phyloP scores from a whole-genome alignment of 2,888 invertebrate genomes.

The Tridacna gigas region DNA sequence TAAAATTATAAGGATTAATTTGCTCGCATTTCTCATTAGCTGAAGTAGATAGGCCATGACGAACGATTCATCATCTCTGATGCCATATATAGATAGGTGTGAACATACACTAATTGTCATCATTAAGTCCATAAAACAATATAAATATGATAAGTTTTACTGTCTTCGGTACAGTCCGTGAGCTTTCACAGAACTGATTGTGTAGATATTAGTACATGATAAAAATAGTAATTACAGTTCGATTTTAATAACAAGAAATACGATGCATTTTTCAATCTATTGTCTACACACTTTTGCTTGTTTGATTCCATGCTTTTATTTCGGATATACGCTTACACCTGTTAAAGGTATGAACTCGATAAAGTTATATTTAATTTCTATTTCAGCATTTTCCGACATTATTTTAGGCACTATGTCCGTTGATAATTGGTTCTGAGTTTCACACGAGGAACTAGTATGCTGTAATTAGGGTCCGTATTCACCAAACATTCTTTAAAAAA shows the following conservation, averaged over 20 bases:
- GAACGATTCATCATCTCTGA: conserved; percentile 15
- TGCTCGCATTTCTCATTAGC: conserved; percentile 8
- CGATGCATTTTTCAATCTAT: neutral
- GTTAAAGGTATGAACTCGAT: neutral
- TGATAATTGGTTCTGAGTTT: no score
- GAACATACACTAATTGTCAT: conserved; percentile 9
- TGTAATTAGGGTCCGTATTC: no score
- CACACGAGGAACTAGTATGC: no score
- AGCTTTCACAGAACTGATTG: no score
- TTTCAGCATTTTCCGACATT: no score
- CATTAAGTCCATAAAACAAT: conserved; percentile 18
- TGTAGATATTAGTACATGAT: no score
- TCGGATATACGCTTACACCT: conserved; percentile 3
- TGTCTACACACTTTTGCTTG: neutral
- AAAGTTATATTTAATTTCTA: no score
- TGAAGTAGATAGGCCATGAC: conserved; percentile 3
- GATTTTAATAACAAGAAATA: no score
- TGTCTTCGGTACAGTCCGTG: neutral
- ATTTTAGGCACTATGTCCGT: no score
- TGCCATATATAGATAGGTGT: conserved; percentile 5
- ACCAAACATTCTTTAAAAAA: no score
- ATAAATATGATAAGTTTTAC: conserved; percentile 17
- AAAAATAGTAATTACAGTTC: no score
- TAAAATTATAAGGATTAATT: neutral
- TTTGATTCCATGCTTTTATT: conserved; percentile 11